phyloP scores from a whole-genome alignment of 2,113 vertebrate species.

The Fukomys damarensis region DNA sequence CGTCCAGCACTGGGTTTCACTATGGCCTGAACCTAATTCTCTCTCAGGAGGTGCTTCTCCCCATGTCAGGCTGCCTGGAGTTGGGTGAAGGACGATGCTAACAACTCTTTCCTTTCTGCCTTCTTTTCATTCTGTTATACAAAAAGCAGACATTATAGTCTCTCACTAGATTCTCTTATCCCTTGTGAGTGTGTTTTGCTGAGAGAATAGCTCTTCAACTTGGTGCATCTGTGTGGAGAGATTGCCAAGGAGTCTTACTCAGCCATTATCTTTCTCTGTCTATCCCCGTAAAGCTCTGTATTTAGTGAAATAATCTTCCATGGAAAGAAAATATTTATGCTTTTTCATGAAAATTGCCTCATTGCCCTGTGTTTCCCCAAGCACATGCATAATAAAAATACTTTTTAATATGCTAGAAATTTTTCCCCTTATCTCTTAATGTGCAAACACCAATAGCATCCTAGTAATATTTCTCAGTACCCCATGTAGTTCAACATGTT shows the following conservation, averaged over 20 bases:
- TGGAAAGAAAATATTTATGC: background rate
- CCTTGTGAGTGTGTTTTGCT: background rate
- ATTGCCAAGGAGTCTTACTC: background rate
- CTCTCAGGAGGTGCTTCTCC: background rate
- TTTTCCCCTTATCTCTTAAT: constrained; percentile 42
- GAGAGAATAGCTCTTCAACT: background rate
- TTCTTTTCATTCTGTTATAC: background rate
- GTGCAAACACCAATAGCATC: background rate
- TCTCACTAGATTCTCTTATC: background rate
- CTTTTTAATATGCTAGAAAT: background rate
- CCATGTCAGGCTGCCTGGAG: background rate
- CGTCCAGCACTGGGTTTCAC: background rate
- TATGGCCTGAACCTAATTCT: background rate
- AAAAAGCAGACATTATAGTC: background rate
- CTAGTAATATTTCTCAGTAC: background rate
- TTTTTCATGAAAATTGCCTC: constrained; percentile 44
- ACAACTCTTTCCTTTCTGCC: background rate
- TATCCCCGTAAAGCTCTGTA: background rate
- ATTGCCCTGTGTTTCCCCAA: background rate
- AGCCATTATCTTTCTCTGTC: background rate
- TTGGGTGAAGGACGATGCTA: background rate
- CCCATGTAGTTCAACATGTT: background rate
- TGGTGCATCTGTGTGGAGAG: background rate
- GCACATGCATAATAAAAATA: background rate
- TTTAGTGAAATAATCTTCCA: background rate